These are phyloP conservation scores for Neosilurus mollespiculum DNA, from an alignment of 2,797 vertebrate species.

Conservation along the genomic window DNA sequence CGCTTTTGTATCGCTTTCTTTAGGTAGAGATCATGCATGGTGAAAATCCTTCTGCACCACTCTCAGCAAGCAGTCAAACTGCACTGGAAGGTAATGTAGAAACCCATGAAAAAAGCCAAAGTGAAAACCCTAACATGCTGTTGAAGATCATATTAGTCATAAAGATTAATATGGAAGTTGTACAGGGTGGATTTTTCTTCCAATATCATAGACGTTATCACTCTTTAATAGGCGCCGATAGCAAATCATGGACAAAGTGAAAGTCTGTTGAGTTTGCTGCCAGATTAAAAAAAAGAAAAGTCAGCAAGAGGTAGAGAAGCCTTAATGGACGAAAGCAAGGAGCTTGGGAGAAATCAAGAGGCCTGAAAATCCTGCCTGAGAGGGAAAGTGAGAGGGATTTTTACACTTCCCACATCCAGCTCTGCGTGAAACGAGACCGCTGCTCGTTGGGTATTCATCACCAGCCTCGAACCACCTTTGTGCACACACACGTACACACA, in stretches of 20 bases:
- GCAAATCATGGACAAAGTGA: conserved; percentile 54
- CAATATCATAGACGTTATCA: conserved; percentile 67
- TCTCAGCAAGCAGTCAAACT: neutral
- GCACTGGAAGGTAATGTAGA: neutral
- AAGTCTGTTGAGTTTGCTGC: conserved; percentile 4
- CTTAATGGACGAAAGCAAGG: conserved; percentile 65
- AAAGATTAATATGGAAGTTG: neutral
- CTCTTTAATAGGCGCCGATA: conserved; percentile 67
- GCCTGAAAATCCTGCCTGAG: conserved; percentile 82
- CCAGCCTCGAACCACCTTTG: conserved; percentile 59
- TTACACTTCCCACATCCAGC: conserved; percentile 82
- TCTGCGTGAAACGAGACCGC: conserved; percentile 75
- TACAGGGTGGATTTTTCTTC: neutral
- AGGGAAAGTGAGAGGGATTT: conserved; percentile 75
- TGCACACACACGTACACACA: conserved; percentile 48
- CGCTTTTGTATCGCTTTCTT: neutral
- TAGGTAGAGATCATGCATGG: neutral
- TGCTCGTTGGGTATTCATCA: conserved; percentile 81
- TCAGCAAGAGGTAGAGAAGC: conserved; percentile 44
- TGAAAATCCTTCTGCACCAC: neutral
- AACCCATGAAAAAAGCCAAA: neutral
- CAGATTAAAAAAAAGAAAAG: neutral
- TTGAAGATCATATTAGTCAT: neutral
- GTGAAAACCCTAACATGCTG: neutral
- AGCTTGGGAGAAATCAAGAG: conserved; percentile 64